Base-by-base conservation (phyloP, 2,797 vertebrate genomes). In the Eleutherodactylus coqui region DNA sequence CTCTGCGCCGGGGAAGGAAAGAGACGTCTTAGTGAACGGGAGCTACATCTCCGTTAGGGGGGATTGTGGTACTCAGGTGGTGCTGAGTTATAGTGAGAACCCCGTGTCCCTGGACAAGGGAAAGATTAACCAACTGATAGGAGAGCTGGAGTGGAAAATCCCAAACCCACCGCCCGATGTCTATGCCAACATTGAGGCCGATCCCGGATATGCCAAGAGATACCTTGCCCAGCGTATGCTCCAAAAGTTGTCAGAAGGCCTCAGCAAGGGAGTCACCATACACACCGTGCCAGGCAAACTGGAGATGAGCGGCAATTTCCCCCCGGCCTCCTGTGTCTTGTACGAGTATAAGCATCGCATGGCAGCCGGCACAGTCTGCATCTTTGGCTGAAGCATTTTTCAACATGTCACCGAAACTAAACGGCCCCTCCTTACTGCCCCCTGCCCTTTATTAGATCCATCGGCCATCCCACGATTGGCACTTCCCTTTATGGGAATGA, bases 141-240 rank as follows among this genome's bases (percentile, higher is more conserved):
- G 93, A 16, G 94, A 94, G 84, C 90, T 95, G 88, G 93, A 95
- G 88, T 95, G 94, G 94, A 95, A 95, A 91, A 92, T 94, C 79
- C 94, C 94, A 79, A 95, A 95, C 89, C 93, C 94, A 0, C 93
- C 95, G 0, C 93, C 93, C 0, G 93, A 95, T 70, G 91, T 95
- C 55, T 94, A 94, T 2, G 90, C 94, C 14, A 89, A 93, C 88
- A 93, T 94, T 53, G 94, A 94, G 86, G 93, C 93, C 0, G 92
- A 94, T 77, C 93, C 93, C 0, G 89, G 86, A 75, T 91, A 91
- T 4, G 94, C 93, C 13, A 89, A 91, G 6, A 89, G 90, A 41
- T 95, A 93, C 90, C 89, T 95, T 47, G 94, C 92, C 51, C 90
- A 91, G 2, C 91, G 94, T 19, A 95, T 94, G 93, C 90, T 93